A percentile compares a stretch with the other conserved stretches of the same genome.
Conservation (phyloP, 1,140 invertebrate species). For the Neodiprion lecontei region DNA sequence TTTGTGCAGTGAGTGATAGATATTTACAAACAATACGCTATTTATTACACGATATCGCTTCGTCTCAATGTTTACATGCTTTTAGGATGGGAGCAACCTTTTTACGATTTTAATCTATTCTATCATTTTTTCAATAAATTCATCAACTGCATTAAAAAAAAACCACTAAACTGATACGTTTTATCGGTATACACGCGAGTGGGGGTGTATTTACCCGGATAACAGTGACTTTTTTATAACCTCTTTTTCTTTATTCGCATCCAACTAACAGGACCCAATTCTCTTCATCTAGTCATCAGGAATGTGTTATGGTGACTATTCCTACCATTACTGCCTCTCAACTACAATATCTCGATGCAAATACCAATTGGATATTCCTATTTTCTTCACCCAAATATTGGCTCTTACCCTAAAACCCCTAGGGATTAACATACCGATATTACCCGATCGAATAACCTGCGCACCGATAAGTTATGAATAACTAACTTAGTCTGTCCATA, state of each 20-base stretch:
- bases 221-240: background rate
- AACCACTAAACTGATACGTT: too few species aligned
- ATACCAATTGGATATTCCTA: too few species aligned
- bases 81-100: constrained; percentile 42
- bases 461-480: too few species aligned
- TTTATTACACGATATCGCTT: constrained; percentile 16
- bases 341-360: too few species aligned
- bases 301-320: too few species aligned
- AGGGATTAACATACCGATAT: too few species aligned
- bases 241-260: background rate
- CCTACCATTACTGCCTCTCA: background rate
- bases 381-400: background rate
- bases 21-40: constrained; percentile 12
- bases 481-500: too few species aligned
- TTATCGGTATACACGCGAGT: too few species aligned
- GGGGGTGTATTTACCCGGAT: background rate
- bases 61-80: constrained; percentile 60
- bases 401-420: background rate
- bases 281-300: background rate
- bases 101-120: constrained; percentile 29
- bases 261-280: background rate
- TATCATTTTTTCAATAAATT: constrained; percentile 13
- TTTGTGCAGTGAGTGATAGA: constrained; percentile 38
- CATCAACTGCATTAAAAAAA: too few species aligned
- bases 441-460: too few species aligned